phyloP scores from a whole-genome alignment of 2,888 invertebrate genomes.

The Drosophila mayaguana region DNA sequence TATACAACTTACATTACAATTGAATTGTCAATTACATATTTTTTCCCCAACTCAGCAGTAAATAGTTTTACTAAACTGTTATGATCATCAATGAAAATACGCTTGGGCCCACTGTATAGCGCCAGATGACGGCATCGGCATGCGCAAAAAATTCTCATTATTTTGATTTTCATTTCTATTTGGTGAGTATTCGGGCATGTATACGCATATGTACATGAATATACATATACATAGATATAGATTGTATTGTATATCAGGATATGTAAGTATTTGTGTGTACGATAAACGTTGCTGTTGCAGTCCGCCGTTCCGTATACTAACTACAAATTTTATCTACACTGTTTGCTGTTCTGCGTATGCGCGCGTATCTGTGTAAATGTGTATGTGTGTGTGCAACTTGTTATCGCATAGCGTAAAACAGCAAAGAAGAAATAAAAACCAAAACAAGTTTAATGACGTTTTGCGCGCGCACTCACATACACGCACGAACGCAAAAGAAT shows the following conservation, averaged over 20 bases:
- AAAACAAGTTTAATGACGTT: constrained; percentile 83
- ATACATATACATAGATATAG: constrained; percentile 8
- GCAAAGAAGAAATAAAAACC: constrained; percentile 65
- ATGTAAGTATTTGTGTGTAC: constrained; percentile 2
- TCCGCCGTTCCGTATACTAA: constrained; percentile 55
- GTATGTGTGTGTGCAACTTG: constrained; percentile 71
- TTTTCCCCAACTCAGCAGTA: no score
- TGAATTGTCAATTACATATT: not conserved
- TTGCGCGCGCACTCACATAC: constrained; percentile 69
- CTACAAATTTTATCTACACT: constrained; percentile 73
- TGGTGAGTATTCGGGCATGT: constrained; percentile 40
- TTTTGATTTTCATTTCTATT: constrained; percentile 40
- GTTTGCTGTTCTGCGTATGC: constrained; percentile 57
- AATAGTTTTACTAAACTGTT: constrained; percentile 6
- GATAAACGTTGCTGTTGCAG: constrained; percentile 45
- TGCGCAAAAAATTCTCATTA: constrained; percentile 60
- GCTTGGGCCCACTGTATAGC: constrained; percentile 57
- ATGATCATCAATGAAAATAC: constrained; percentile 41
- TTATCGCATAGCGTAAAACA: constrained; percentile 77
- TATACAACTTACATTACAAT: not conserved
- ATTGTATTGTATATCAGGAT: constrained; percentile 5
- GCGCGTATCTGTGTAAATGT: constrained; percentile 21
- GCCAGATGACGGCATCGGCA: constrained; percentile 76
- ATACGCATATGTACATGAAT: constrained; percentile 15
- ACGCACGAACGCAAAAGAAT: constrained; percentile 20